Evolutionary conservation across 2,113 vertebrate genomes (phyloP).

Genomic region (Centropristis striata): DNA sequence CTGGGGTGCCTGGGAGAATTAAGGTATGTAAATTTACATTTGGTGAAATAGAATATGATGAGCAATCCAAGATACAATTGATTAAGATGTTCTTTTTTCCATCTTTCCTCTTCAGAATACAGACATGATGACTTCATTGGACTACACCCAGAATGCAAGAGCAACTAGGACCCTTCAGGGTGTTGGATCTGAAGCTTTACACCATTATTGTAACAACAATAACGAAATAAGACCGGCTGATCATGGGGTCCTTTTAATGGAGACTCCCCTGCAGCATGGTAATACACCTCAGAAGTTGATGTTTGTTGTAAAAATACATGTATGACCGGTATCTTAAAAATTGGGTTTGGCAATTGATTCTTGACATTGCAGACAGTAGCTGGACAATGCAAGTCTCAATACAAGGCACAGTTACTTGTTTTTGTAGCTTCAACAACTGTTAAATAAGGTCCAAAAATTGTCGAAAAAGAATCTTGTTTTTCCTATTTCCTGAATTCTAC

Average conservation of each 20-base stretch:
- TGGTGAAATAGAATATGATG: not conserved
- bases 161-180: not conserved
- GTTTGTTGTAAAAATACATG: not conserved
- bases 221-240: conserved; percentile 44
- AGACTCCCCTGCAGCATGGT: conserved; percentile 85
- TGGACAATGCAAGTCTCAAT: not conserved
- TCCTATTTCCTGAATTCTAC: not conserved
- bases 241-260: conserved; percentile 88
- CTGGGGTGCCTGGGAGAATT: conserved; percentile 85
- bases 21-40: not conserved
- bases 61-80: not conserved
- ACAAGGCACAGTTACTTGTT: not conserved
- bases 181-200: conserved; percentile 11
- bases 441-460: not conserved
- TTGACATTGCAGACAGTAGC: not conserved
- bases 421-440: not conserved
- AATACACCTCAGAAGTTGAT: conserved; percentile 65
- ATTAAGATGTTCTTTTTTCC: not conserved
- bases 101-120: conserved; percentile 83
- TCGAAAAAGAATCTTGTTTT: not conserved
- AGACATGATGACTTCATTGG: conserved; percentile 75
- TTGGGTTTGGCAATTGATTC: not conserved
- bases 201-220: not conserved
- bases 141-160: conserved; percentile 13
- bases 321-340: not conserved